Conservation (phyloP, 2,797 vertebrate species). For the Thunnus albacares region DNA sequence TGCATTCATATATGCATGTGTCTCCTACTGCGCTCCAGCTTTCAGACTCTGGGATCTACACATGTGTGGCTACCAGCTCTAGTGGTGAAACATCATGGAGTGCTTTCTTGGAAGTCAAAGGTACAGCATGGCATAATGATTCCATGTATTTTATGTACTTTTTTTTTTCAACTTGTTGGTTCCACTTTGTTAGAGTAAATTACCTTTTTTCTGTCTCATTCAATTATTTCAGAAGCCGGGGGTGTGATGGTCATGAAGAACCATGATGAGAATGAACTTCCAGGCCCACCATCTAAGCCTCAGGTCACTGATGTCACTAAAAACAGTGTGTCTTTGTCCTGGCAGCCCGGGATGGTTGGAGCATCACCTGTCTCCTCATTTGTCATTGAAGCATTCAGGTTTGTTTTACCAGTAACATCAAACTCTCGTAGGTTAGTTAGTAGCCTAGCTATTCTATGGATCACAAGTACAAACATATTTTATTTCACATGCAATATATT, state of each 20-base stretch:
- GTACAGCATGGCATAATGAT: constrained; percentile 72
- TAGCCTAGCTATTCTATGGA: background rate
- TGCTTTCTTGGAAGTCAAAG: constrained; percentile 96
- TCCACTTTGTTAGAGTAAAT: background rate
- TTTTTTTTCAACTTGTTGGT: background rate
- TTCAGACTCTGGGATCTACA: constrained; percentile 97
- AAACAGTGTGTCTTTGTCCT: constrained; percentile 97
- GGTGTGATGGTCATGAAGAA: constrained; percentile 89
- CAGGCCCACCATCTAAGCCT: constrained; percentile 96
- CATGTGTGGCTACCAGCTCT: constrained; percentile 98
- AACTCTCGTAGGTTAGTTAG: background rate
- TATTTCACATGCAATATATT: background rate
- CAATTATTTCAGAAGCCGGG: constrained; percentile 86
- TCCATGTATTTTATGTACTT: background rate
- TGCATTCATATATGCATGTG: constrained; percentile 33
- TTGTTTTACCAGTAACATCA: constrained; percentile 38
- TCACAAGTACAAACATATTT: background rate
- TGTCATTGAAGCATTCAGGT: constrained; percentile 99
- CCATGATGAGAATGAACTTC: constrained; percentile 93
- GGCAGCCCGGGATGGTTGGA: constrained; percentile 92
- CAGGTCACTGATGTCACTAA: constrained; percentile 98
- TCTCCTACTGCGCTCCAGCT: constrained; percentile 80
- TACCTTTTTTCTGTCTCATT: background rate
- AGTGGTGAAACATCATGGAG: constrained; percentile 99
- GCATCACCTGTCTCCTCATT: constrained; percentile 91